phyloP scores from a whole-genome alignment of 2,888 invertebrate genomes.

The Auanema freiburgensis region DNA sequence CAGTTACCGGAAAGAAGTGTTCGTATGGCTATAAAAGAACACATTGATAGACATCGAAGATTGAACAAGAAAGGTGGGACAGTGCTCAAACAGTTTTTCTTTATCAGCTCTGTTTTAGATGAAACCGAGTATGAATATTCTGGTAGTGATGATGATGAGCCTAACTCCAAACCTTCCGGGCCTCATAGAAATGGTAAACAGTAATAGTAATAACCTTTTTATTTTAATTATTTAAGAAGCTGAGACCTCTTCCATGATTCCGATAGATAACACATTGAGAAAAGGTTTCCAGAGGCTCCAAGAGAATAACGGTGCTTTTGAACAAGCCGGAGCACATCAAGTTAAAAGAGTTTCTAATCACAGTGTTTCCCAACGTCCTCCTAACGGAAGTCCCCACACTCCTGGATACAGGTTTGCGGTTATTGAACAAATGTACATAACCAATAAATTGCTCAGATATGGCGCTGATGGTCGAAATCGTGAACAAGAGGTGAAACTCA shows the following conservation, averaged over 20 bases:
- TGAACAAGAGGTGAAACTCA: slow-evolving; percentile 45
- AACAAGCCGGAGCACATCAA: slow-evolving; percentile 50
- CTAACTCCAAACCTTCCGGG: slow-evolving; percentile 67
- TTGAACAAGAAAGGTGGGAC: slow-evolving; percentile 69
- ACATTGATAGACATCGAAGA: slow-evolving; percentile 79
- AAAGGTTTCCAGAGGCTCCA: slow-evolving; percentile 98
- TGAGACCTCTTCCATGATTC: slow-evolving; percentile 77
- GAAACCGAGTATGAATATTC: slow-evolving; percentile 86
- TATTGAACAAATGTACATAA: not conserved
- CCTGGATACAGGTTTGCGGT: not conserved
- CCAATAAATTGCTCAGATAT: slow-evolving; percentile 15
- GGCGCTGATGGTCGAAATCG: slow-evolving; percentile 26
- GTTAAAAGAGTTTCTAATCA: slow-evolving; percentile 47
- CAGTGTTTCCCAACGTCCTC: slow-evolving; percentile 16
- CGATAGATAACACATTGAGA: slow-evolving; percentile 89
- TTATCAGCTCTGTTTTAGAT: slow-evolving; percentile 32
- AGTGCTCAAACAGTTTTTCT: slow-evolving; percentile 13
- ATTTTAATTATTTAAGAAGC: slow-evolving; percentile 3
- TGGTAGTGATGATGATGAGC: slow-evolving; percentile 95
- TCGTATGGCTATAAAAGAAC: slow-evolving; percentile 96
- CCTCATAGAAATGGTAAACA: not conserved
- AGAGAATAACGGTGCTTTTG: slow-evolving; percentile 66
- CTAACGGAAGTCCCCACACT: slow-evolving; percentile 17
- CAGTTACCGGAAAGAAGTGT: slow-evolving; percentile 98
- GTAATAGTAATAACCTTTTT: not conserved